Evolutionary conservation across 2,888 invertebrate genomes (phyloP).

Genomic region (Homarus gammarus): DNA sequence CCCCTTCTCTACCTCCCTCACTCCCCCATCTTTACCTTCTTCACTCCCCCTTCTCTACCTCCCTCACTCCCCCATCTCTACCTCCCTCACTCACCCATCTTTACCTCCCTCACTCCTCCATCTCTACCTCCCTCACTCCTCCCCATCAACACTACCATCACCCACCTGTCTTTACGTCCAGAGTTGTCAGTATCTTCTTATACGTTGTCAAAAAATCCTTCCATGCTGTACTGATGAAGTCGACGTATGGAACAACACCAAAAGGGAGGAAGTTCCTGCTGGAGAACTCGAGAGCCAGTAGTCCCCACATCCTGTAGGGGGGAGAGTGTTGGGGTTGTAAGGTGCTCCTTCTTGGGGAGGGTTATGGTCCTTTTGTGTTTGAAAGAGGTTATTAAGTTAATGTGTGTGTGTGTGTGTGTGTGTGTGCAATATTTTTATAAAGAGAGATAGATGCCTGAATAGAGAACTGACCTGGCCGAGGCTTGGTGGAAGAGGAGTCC

Average conservation of each 20-base stretch:
- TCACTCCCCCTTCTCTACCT: not conserved
- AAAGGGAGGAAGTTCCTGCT: slow-evolving; percentile 26
- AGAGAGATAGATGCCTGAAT: too few relatives aligned
- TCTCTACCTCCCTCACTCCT: too few relatives aligned
- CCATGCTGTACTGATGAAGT: slow-evolving; percentile 10
- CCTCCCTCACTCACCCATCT: not conserved
- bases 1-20: not conserved
- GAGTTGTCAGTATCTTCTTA: not conserved
- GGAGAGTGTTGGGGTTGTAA: too few relatives aligned
- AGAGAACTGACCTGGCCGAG: slow-evolving; percentile 9
- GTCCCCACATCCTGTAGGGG: slow-evolving; percentile 36
- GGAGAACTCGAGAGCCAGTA: slow-evolving; percentile 35
- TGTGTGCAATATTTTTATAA: too few relatives aligned
- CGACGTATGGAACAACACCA: not conserved
- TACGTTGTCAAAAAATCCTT: not conserved
- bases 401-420: too few relatives aligned
- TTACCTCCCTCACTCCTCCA: not conserved
- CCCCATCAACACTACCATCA: not conserved
- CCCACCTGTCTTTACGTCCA: slow-evolving; percentile 24
- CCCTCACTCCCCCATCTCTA: too few relatives aligned
- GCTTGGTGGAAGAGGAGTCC: slow-evolving; percentile 40
- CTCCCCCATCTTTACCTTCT: not conserved
- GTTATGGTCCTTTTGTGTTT: too few relatives aligned
- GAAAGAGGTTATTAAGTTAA: too few relatives aligned
- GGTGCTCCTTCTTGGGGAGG: too few relatives aligned